Percentiles rank a stretch among this genome's conserved stretches.
These are phyloP conservation scores for Hydrolagus affinis DNA, from an alignment of 2,113 vertebrate genomes.

Conservation along the genomic window DNA sequence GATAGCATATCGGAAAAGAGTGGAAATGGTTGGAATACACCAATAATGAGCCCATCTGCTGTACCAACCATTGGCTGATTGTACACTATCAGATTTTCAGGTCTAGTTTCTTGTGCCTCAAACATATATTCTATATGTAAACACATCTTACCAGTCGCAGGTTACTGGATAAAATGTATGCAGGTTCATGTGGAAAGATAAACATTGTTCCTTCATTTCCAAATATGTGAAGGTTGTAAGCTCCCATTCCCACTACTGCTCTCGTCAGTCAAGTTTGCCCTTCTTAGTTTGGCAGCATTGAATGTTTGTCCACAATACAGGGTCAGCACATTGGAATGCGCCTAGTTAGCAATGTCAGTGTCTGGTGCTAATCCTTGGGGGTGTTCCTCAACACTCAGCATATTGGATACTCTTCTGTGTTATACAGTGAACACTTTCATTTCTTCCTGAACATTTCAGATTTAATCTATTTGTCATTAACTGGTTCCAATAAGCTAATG, in stretches of 20 bases:
- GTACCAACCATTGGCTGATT: neutral
- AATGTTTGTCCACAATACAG: neutral
- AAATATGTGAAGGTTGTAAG: conserved; percentile 4
- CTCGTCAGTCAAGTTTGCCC: neutral
- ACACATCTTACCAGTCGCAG: neutral
- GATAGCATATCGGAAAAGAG: too few species aligned
- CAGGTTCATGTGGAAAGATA: neutral
- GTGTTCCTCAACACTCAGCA: neutral
- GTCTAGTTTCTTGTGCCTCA: neutral
- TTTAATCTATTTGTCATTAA: neutral
- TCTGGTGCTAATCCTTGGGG: neutral
- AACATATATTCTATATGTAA: neutral
- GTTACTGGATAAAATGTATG: neutral
- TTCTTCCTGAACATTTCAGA: neutral
- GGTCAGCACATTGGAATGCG: neutral
- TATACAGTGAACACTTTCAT: neutral
- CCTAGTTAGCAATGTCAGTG: neutral
- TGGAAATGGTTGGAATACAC: too few species aligned
- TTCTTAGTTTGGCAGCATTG: neutral
- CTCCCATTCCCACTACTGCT: neutral
- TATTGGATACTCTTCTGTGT: neutral
- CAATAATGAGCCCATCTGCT: too few species aligned
- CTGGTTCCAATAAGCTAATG: neutral
- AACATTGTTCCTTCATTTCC: neutral
- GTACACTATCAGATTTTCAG: neutral